Base-by-base conservation (phyloP, 2,888 invertebrate species). In the Hedya salicella region DNA sequence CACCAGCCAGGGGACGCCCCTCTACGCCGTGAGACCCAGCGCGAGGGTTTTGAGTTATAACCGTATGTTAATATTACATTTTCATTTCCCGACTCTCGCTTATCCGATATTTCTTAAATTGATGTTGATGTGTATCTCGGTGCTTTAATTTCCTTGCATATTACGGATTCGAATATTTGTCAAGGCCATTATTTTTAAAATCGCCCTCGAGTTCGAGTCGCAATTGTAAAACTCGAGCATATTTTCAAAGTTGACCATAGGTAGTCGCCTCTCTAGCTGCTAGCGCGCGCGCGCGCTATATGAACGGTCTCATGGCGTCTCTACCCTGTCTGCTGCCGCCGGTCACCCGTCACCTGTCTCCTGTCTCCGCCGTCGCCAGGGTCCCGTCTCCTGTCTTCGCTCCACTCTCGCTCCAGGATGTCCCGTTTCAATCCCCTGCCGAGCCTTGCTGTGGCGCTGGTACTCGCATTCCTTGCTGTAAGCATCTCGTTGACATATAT, bases 381-480 rank as follows among this genome's bases (percentile, higher is more conserved):
- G 5, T 40, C 53, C 40, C 21, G 42, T 42, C 42, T 4, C 40
- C 17, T 25, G 4, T 25, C 25, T 25, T 40, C 25, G 2, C 14
- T 11, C 25, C 25, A 25, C 25, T 25, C 25, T 25, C 25, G 25
- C 1, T 21, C 3, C 17, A 19, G 42, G 25, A 64, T 64, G 64
- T n/a, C 42, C 17, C 44, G 16, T 21, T n/a, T 11, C 62, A 21
- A 30, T 32, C 40, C 57, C n/a, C 36, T 52, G 0, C 19, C 48
- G 11, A 48, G 16, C 32, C 44, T 59, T 50, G 64, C 44, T 16
- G 17, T 59, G 36, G n/a, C 44, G 9, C 21, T 57, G 16, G 14
- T 50, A 5, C 3, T 59, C n/a, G 44, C 57, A 4, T 52, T 52
- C 21, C 57, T 64, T 16, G 32, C 46, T 36, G 64, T 64, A 59